Percentiles rank a stretch among this genome's conserved stretches.
These are phyloP conservation scores for Beris chalybata DNA, from an alignment of 2,888 invertebrate species.

Conservation along the genomic window DNA sequence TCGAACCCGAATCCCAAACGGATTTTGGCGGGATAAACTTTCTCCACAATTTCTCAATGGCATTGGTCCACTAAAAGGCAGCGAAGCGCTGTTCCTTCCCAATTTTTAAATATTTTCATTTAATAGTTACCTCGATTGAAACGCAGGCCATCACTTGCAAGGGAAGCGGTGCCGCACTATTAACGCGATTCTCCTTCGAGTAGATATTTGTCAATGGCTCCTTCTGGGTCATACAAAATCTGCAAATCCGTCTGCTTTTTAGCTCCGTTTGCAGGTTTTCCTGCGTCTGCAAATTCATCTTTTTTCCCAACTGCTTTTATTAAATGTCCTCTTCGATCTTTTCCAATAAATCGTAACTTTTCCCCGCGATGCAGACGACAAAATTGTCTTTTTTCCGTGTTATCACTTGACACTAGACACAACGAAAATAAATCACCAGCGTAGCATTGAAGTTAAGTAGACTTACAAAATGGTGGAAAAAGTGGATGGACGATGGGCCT, in stretches of 20 bases:
- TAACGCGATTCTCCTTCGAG: slow-evolving; percentile 61
- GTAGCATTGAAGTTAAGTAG: too few species aligned
- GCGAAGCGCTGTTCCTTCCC: neutral
- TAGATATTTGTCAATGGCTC: slow-evolving; percentile 68
- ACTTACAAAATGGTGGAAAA: too few species aligned
- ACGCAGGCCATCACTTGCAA: slow-evolving; percentile 78
- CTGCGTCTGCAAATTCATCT: neutral
- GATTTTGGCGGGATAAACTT: too few species aligned
- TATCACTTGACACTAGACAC: neutral
- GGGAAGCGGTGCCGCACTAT: slow-evolving; percentile 66
- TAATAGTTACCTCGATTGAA: slow-evolving; percentile 69
- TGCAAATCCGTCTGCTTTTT: slow-evolving; percentile 68
- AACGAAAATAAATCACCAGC: too few species aligned
- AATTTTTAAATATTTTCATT: neutral
- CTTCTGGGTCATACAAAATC: slow-evolving; percentile 72
- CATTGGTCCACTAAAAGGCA: too few species aligned
- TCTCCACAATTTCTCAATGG: too few species aligned
- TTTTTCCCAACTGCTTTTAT: too few species aligned
- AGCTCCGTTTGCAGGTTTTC: slow-evolving; percentile 57
- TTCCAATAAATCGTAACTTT: too few species aligned
- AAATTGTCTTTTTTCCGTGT: neutral
- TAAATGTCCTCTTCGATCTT: too few species aligned
- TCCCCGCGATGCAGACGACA: neutral
- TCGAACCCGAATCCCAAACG: too few species aligned
- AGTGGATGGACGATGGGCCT: too few species aligned